These are phyloP conservation scores for Chinchilla lanigera DNA, from an alignment of 2,113 vertebrate genomes.

Conservation along the genomic window DNA sequence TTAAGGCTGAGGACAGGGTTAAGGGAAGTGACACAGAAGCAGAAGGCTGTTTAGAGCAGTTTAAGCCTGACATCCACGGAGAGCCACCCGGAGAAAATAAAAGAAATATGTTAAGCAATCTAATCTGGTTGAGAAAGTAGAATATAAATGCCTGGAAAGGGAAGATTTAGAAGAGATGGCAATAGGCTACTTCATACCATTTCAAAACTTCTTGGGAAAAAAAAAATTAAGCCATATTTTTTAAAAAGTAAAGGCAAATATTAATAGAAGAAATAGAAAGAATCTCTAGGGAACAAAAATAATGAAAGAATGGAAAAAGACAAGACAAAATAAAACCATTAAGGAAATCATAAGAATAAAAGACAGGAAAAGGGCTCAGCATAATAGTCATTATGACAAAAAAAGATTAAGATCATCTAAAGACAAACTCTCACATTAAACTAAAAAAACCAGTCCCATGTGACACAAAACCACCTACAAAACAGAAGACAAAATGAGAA, in stretches of 20 bases:
- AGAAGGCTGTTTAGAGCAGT: not conserved
- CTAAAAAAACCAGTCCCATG: not conserved
- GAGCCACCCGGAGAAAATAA: not conserved
- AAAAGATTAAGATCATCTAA: not conserved
- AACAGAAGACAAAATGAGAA: not conserved
- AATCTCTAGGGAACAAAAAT: not conserved
- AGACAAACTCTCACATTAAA: not conserved
- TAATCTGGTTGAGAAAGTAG: not conserved
- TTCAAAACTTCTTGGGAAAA: not conserved
- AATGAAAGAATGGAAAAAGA: not conserved
- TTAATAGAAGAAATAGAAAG: not conserved
- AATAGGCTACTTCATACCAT: not conserved
- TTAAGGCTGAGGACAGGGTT: not conserved
- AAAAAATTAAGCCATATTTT: not conserved
- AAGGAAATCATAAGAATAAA: not conserved
- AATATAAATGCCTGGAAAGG: not conserved
- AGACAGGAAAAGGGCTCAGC: not conserved
- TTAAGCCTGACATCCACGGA: not conserved
- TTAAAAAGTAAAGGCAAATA: not conserved
- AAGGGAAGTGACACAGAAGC: not conserved
- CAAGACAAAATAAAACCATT: not conserved
- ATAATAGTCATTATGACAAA: not conserved
- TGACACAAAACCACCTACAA: conserved; percentile 1
- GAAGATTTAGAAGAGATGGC: not conserved
- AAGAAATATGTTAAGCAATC: not conserved